Evolutionary conservation across 2,113 vertebrate genomes (phyloP).

Genomic region (Spilogale gracilis): DNA sequence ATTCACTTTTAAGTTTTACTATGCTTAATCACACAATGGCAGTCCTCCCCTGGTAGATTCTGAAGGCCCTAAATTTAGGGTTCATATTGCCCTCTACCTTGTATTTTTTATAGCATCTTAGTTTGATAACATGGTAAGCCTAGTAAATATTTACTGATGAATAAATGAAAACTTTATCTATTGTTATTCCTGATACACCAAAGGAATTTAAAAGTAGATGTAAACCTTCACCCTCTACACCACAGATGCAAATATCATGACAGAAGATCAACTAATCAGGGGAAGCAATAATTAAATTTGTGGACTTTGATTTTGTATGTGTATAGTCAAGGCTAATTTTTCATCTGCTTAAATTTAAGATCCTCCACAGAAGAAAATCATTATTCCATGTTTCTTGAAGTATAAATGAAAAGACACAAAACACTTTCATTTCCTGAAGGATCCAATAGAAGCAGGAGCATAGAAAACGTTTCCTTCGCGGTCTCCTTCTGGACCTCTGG

Average conservation of each 20-base stretch:
- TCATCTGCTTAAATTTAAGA: conserved; percentile 37
- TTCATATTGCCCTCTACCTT: neutral
- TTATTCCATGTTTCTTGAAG: conserved; percentile 43
- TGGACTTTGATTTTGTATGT: conserved; percentile 10
- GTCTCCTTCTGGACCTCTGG: neutral
- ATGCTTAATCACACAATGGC: neutral
- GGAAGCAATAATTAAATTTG: neutral
- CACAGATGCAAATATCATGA: neutral
- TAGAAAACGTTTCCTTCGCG: accelerated
- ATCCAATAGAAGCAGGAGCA: neutral
- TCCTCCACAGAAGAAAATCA: conserved; percentile 18
- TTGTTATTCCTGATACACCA: neutral
- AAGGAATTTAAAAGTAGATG: neutral
- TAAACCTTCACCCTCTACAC: neutral
- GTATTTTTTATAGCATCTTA: neutral
- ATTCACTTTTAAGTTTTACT: neutral
- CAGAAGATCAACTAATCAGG: neutral
- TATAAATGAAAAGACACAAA: conserved; percentile 29
- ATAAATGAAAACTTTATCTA: neutral
- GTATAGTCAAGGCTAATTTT: neutral
- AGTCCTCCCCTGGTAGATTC: neutral
- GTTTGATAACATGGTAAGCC: neutral
- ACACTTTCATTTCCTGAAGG: conserved; percentile 72
- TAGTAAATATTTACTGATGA: neutral
- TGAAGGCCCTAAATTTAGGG: neutral